Base-by-base conservation (phyloP, 2,113 vertebrate genomes). In the Oreochromis aureus region DNA sequence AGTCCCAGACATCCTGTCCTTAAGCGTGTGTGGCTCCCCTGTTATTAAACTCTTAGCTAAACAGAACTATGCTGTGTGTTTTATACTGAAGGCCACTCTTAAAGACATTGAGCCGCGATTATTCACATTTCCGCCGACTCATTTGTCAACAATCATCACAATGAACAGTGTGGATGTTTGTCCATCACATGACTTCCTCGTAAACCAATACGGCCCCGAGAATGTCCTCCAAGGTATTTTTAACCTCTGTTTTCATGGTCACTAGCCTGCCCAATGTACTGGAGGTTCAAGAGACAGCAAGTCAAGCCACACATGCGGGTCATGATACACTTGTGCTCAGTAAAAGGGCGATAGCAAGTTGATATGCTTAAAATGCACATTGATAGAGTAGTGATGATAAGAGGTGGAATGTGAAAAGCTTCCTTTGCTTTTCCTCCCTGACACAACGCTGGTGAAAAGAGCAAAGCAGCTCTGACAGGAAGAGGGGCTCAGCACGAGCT, bases 181-280 rank as follows among this genome's bases (percentile, higher is more conserved):
- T 41, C 78, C 41, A 7, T 89, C 78, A 86, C 80, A 24, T 76
- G 89, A 91, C 92, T 86, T 85, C 39, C 76, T 73, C 2, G 36
- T 87, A 87, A 91, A 59, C n/a, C 22, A 30, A 84, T 83, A 36
- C 59, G 7, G 13, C 16, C 3, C 24, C 19, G 22, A 59, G 27
- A 73, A 22, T 51, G 54, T 59, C 87, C 59, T 51, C 58, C 6
- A 2, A 46, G 54, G 83, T 93, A 95, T 94, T 91, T 91, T 87
- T 87, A 89, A 55, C 61, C 54, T 81, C 24, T 79, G 78, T 88
- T 90, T 83, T 86, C 46, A 84, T 22, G 24, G 66, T 55, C 87
- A 61, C 84, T 69, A 7, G 19, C 15, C 55, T 56, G 55, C 53
- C 63, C 71, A 46, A 30, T 27, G 13, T 10, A 56, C 48, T n/a